Evolutionary conservation across 2,113 vertebrate genomes (phyloP).

Genomic region (Cryptoleucopteryx plumbea): DNA sequence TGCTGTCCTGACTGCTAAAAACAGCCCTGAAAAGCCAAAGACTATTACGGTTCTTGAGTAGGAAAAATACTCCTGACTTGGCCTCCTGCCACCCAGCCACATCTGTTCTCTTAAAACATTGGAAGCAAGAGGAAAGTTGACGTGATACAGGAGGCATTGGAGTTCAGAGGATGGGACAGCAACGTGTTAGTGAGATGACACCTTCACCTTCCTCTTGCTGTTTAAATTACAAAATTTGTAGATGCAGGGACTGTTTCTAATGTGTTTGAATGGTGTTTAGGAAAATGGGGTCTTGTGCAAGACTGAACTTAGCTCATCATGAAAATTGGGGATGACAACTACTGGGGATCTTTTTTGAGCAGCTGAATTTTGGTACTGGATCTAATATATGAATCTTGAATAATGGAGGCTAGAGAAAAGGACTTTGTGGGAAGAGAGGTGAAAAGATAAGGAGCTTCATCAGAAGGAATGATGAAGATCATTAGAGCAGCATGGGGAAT

Average conservation of each 20-base stretch:
- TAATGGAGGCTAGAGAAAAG: not conserved
- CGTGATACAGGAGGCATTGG: not conserved
- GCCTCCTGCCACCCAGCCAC: not conserved
- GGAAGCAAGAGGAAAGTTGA: not conserved
- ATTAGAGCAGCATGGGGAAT: not conserved
- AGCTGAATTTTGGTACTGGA: not conserved
- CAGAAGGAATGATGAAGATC: not conserved
- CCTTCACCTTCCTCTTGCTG: not conserved
- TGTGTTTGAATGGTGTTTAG: not conserved
- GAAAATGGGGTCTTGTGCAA: not conserved
- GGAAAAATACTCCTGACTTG: not conserved
- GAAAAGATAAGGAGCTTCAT: not conserved
- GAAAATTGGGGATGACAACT: not conserved
- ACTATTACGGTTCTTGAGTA: not conserved
- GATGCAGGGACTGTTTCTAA: not conserved
- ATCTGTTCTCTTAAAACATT: not conserved
- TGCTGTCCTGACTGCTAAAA: conserved; percentile 39
- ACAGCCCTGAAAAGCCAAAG: conserved; percentile 15
- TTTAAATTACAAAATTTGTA: not conserved
- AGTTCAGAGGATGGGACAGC: not conserved
- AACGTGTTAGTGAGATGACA: fast-evolving
- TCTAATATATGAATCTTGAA: not conserved
- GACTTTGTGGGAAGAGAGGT: not conserved
- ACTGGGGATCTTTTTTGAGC: not conserved
- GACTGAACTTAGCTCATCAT: not conserved